A percentile compares a stretch with the other conserved stretches of the same genome.
Conservation (phyloP, 2,113 vertebrate species). For the Alligator mississippiensis region DNA sequence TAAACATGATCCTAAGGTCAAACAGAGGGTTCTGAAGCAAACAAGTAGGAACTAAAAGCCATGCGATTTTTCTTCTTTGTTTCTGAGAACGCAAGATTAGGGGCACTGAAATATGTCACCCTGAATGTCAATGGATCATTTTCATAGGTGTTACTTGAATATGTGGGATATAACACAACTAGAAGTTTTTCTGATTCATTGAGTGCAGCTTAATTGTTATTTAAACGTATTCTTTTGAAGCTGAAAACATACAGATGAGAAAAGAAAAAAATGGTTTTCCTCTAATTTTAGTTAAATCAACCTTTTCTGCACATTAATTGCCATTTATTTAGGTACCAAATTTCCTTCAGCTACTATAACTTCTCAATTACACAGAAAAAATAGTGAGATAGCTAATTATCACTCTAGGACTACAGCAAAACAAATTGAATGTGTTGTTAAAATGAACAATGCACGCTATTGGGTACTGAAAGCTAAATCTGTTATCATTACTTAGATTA, state of each 20-base stretch:
- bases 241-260: neutral
- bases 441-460: neutral
- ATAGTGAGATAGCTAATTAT: neutral
- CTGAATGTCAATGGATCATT: neutral
- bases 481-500: neutral
- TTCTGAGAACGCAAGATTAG: neutral
- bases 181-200: neutral
- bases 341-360: neutral
- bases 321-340: neutral
- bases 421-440: neutral
- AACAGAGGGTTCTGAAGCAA: neutral
- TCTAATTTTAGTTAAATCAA: neutral
- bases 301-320: neutral
- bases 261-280: neutral
- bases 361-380: neutral
- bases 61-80: accelerated
- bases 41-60: neutral
- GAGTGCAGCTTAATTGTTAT: neutral
- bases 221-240: neutral
- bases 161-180: neutral
- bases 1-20: neutral
- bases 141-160: neutral
- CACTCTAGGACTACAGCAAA: neutral
- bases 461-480: neutral
- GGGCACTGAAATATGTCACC: neutral